These are phyloP conservation scores for Paracyclopina nana DNA, from an alignment of 1,140 invertebrate species.

Conservation along the genomic window DNA sequence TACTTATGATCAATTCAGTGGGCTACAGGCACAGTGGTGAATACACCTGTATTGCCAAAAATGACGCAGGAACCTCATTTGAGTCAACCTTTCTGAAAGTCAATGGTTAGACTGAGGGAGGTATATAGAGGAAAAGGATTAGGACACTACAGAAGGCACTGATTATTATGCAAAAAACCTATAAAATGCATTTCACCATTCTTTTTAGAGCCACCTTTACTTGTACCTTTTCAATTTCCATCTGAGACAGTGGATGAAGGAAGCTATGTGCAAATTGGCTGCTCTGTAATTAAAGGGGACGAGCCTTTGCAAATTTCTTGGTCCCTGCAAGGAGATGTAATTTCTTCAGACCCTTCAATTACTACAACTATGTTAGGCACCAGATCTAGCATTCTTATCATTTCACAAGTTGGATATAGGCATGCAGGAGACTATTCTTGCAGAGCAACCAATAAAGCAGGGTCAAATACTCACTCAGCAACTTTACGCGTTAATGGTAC, in stretches of 20 bases:
- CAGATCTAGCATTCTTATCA: slow-evolving; percentile 18
- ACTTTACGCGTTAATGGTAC: slow-evolving; percentile 20
- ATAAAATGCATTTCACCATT: too few relatives aligned
- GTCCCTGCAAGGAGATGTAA: slow-evolving; percentile 14
- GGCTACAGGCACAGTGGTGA: slow-evolving; percentile 16
- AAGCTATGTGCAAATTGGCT: slow-evolving; percentile 21
- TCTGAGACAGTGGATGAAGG: slow-evolving; percentile 23
- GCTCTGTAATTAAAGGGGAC: slow-evolving; percentile 25
- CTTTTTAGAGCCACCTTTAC: slow-evolving; percentile 19
- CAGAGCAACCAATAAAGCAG: slow-evolving; percentile 16
- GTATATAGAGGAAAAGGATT: neutral
- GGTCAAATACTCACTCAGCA: slow-evolving; percentile 16
- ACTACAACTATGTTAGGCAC: slow-evolving; percentile 16
- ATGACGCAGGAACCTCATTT: slow-evolving; percentile 12
- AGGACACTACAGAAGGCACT: slow-evolving; percentile 5
- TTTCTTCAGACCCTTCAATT: slow-evolving; percentile 14
- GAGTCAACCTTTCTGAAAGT: slow-evolving; percentile 18
- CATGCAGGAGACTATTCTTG: slow-evolving; percentile 18
- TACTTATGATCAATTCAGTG: slow-evolving; percentile 17
- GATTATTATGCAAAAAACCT: too few relatives aligned
- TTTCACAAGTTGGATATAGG: slow-evolving; percentile 13
- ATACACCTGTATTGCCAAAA: slow-evolving; percentile 18
- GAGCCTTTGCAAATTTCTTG: slow-evolving; percentile 21
- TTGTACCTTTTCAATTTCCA: slow-evolving; percentile 23
- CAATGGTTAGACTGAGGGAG: slow-evolving; percentile 18